These are phyloP conservation scores for Tetragonula clypearis DNA, from an alignment of 1,140 invertebrate species.

Conservation along the genomic window DNA sequence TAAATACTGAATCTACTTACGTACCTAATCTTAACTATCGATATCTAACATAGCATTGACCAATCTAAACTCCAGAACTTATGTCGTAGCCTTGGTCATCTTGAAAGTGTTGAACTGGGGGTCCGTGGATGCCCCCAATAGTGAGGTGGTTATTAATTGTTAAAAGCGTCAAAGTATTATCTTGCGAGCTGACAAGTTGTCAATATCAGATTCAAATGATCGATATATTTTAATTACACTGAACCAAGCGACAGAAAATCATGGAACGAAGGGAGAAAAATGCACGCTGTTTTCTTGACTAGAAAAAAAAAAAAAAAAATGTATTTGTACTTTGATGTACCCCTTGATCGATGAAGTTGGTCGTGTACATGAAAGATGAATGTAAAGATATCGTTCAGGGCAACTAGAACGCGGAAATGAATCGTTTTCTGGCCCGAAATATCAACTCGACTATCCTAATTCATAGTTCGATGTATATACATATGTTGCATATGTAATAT, in stretches of 20 bases:
- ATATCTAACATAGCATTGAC: background rate
- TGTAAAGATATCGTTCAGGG: background rate
- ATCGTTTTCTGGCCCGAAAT: constrained; percentile 30
- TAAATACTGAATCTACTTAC: background rate
- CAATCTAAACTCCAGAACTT: background rate
- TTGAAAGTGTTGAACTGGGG: background rate
- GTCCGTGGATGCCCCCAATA: background rate
- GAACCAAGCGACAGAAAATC: background rate
- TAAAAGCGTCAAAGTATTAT: constrained; percentile 10
- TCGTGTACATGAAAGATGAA: constrained; percentile 28
- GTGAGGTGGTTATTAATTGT: background rate
- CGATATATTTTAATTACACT: constrained; percentile 24
- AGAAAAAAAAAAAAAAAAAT: background rate
- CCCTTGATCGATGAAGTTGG: background rate
- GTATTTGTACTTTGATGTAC: background rate
- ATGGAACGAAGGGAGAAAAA: background rate
- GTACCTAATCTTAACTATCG: background rate
- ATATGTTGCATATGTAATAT: constrained; percentile 53
- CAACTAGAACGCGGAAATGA: background rate
- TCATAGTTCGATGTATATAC: constrained; percentile 41
- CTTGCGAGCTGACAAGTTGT: constrained; percentile 16
- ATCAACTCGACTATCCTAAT: constrained; percentile 43
- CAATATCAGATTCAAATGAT: constrained; percentile 14
- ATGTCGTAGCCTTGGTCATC: background rate
- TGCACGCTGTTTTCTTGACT: background rate